These are phyloP conservation scores for Heterohyrax brucei DNA, from an alignment of 2,797 vertebrate genomes.

Conservation along the genomic window DNA sequence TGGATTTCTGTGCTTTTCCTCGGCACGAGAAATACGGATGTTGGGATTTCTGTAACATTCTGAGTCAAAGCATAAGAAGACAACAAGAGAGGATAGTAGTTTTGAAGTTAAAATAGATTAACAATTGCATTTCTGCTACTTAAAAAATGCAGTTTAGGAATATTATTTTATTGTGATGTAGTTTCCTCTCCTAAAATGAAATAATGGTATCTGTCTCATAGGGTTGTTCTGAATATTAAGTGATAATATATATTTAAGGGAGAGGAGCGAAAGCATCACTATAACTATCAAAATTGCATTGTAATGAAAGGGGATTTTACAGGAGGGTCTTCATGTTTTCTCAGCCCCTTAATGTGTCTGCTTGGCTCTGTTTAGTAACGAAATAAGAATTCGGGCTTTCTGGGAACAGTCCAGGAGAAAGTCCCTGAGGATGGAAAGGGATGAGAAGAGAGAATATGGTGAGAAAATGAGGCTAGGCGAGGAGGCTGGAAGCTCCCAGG, in stretches of 20 bases:
- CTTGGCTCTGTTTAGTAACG: not conserved
- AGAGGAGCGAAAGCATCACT: not conserved
- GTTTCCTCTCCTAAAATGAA: not conserved
- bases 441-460: not conserved
- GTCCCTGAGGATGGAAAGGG: not conserved
- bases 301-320: not conserved
- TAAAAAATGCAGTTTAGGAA: not conserved
- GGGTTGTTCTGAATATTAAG: not conserved
- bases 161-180: not conserved
- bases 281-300: not conserved
- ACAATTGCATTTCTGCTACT: not conserved
- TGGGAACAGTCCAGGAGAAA: not conserved
- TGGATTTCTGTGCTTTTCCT: not conserved
- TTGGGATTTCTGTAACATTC: not conserved
- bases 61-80: not conserved
- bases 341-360: not conserved
- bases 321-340: not conserved
- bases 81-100: not conserved
- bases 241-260: not conserved
- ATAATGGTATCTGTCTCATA: not conserved
- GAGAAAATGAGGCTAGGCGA: not conserved
- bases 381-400: not conserved
- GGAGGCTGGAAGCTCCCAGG: not conserved
- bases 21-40: not conserved
- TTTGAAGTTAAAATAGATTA: not conserved